Evolutionary conservation across 2,113 vertebrate genomes (phyloP), one percentile per base, ranked within the genome.

Genomic region (Pollimyrus isidori): DNA sequence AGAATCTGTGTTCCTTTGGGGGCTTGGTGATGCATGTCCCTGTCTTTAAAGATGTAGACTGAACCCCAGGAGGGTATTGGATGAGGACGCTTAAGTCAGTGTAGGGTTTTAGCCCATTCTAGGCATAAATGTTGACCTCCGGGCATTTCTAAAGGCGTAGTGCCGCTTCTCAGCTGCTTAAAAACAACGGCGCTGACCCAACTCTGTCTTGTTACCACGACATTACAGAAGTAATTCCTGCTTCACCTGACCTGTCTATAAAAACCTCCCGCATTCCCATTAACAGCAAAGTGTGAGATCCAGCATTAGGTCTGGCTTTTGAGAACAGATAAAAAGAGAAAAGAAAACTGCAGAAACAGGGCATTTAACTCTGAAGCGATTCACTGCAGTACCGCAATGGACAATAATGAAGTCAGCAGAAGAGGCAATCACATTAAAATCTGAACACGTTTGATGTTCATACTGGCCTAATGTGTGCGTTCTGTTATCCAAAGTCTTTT

Each of bases 1-100:
- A 83, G 88, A 91, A 80, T 89, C 46, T 91, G 86, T 91, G 92
- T 92, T 91, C 90, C 86, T 83, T 90, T 92, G 82, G 35, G 88
- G 92, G 90, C 73, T 50, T 46, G 17, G 89, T 92, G 89, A 94
- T 92, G 92, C 35, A 80, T 80, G 15, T 42, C 73, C 35, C 35
- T 35, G 73, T 80, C 35, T 80, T 39, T 39, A 80, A 42, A 80
- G 73, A 80, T 80, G 13, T 42, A 39, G 13, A 80, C 11, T 92
- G 91, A 93, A 52, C 45, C 53, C 88, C 84, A 35, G 39, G 89
- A 50, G 39, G 62, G 62, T 69, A 26, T 4, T 90, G 89, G 80
- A 88, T 87, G 90, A 83, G 87, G 45, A 42, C 73, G n/a, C 62
- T 89, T 90, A 58, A 90, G 23, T 42, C 65, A 49, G n/a, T 73